phyloP scores from a whole-genome alignment of 2,888 invertebrate genomes.

The Labia minor region DNA sequence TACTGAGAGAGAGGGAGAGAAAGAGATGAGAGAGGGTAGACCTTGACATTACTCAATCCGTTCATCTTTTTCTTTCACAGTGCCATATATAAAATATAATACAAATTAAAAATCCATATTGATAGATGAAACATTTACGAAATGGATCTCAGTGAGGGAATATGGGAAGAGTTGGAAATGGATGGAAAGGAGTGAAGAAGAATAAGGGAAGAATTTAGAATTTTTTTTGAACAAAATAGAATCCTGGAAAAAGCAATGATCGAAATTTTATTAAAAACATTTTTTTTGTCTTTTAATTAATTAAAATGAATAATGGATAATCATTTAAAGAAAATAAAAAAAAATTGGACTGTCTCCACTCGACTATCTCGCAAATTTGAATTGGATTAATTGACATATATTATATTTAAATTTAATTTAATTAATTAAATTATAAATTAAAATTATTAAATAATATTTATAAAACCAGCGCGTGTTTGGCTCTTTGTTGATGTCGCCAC shows the following conservation, averaged over 20 bases:
- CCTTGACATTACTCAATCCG: background rate
- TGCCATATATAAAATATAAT: too few species aligned
- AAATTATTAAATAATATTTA: too few species aligned
- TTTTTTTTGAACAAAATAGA: background rate
- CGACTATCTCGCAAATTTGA: too few species aligned
- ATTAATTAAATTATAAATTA: too few species aligned
- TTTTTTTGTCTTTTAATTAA: background rate
- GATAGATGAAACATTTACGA: background rate
- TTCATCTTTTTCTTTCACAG: too few species aligned
- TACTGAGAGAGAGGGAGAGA: background rate
- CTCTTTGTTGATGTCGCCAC: too few species aligned
- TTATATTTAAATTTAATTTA: too few species aligned
- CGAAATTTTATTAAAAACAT: background rate
- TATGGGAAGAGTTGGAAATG: background rate
- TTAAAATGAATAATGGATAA: conserved; percentile 4
- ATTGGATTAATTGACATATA: too few species aligned
- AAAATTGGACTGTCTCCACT: background rate
- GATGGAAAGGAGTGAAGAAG: background rate
- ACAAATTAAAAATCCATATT: too few species aligned
- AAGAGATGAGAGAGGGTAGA: too few species aligned
- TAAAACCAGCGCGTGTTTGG: too few species aligned
- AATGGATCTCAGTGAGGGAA: background rate
- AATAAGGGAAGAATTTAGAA: too few species aligned
- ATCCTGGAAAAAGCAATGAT: background rate
- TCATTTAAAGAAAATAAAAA: background rate